These are phyloP conservation scores for Ceriagrion tenellum DNA, from an alignment of 2,888 invertebrate genomes.

Conservation along the genomic window DNA sequence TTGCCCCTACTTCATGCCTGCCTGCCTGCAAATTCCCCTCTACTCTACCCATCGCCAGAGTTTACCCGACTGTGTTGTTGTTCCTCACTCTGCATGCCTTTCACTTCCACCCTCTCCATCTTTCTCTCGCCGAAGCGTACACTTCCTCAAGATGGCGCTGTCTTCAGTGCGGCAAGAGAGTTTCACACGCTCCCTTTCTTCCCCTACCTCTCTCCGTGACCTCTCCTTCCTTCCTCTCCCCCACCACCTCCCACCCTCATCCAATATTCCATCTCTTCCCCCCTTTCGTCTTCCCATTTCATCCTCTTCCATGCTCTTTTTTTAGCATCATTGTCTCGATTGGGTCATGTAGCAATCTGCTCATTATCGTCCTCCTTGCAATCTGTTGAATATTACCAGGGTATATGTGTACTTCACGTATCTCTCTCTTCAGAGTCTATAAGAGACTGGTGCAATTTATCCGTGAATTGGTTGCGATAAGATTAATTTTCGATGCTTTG, in stretches of 20 bases:
- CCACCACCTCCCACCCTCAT: neutral
- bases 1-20: neutral
- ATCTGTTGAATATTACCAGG: slow-evolving; percentile 9
- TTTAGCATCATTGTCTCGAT: neutral
- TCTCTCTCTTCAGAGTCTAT: neutral
- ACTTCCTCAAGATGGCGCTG: slow-evolving; percentile 24
- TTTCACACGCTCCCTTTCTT: slow-evolving; percentile 50
- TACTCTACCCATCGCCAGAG: neutral
- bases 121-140: neutral
- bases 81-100: neutral
- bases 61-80: neutral
- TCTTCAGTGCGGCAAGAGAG: neutral
- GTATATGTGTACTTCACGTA: neutral
- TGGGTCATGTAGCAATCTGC: neutral
- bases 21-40: neutral
- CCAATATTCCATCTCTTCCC: neutral
- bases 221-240: neutral
- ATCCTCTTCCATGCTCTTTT: neutral
- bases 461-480: no score
- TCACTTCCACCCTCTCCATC: neutral
- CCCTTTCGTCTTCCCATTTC: neutral
- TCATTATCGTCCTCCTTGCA: neutral
- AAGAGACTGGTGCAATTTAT: no score
- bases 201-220: neutral
- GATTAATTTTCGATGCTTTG: no score